A percentile compares a stretch with the other conserved stretches of the same genome.
Evolutionary conservation across 2,113 vertebrate species (phyloP).

Genomic region (Bubo scandiacus): DNA sequence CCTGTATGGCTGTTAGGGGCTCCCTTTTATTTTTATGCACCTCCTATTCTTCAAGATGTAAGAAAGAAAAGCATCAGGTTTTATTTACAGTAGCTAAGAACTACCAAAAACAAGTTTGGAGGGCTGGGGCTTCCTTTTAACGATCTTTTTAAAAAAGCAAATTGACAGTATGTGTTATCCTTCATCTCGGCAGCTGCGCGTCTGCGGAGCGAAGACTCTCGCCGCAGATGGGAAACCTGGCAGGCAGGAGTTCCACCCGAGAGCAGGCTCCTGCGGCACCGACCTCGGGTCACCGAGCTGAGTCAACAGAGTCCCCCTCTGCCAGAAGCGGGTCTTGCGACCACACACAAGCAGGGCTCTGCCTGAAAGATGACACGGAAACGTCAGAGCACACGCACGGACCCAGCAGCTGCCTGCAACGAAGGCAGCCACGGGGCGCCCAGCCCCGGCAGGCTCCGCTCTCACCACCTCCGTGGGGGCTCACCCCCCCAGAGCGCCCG

Average conservation of each 20-base stretch:
- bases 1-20: not conserved
- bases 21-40: not conserved
- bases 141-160: not conserved
- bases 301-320: not conserved
- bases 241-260: not conserved
- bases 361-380: rapidly evolving
- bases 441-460: not conserved
- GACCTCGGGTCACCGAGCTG: not conserved
- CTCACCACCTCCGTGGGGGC: not conserved
- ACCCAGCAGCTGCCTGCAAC: rapidly evolving
- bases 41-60: not conserved
- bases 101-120: not conserved
- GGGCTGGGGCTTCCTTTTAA: not conserved
- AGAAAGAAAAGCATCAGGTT: not conserved
- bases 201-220: not conserved
- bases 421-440: not conserved
- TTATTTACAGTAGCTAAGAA: not conserved
- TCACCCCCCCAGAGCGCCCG: too few relatives aligned
- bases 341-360: rapidly evolving
- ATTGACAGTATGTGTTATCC: not conserved
- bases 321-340: not conserved
- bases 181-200: not conserved
- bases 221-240: not conserved
- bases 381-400: rapidly evolving
- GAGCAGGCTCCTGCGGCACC: not conserved